Evolutionary conservation across 64 coral and sea anemone genomes (phyloP), one percentile per base, ranked within the genome.

Genomic region (Montipora capricornis): DNA sequence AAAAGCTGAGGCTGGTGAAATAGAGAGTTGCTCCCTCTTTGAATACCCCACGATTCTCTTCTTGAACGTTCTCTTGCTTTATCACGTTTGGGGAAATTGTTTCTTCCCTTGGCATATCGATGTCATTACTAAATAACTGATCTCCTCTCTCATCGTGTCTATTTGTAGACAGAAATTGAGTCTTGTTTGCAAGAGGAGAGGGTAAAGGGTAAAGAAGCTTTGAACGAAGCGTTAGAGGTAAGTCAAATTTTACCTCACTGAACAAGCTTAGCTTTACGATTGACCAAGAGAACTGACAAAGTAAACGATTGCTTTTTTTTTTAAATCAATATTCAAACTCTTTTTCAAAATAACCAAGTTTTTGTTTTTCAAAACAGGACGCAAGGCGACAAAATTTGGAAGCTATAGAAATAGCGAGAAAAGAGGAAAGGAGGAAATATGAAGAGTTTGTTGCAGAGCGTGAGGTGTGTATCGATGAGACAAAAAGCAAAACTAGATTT

Each of bases 191-290:
- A 90, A 49, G 29, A 91, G 6, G 93, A 95, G 71, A 91, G 76
- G 20, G 47, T 84, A 74, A 73, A 87, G 13, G 84, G 87, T 19
- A 59, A 77, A 91, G 70, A 91, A 61, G 88, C 93, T 19, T 46
- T 95, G 51, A 15, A 91, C 4, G 86, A 91, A 79, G 81, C 81
- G 17, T 17, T 95, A 22, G 68, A 95, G 93, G 93, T 95, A 83
- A 26, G 13, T 64, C 37, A 37, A 37, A 37, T 37, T 37, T 0
- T 37, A 37, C 37, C 37, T 37, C 37, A 37, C 37, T 37, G 1
- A 37, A 37, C 37, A 37, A 37, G 37, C 37, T 37, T 37, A 37
- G 37, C 37, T 37, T 37, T 37, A 37, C 37, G 37, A 37, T 37
- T 37, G 37, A 37, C 37, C 37, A 37, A 37, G 37, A 37, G 2